Evolutionary conservation across 2,113 vertebrate species (phyloP), one percentile per base, ranked within the genome.

Genomic region (Hippocampus abdominalis): DNA sequence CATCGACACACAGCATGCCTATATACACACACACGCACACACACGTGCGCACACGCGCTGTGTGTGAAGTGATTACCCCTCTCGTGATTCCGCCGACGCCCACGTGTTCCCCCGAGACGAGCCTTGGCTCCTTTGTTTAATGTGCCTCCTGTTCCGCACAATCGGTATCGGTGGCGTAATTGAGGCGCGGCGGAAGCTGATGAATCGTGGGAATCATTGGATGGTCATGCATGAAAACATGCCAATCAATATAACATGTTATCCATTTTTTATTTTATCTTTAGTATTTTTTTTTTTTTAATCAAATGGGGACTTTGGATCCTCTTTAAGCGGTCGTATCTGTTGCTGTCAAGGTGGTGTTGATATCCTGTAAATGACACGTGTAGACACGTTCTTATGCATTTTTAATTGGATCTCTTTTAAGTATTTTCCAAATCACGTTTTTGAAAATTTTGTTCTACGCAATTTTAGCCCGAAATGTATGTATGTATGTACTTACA

Each of bases 41-140:
- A 64, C 67, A 36, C 68, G 42, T 59, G 68, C 76, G 44, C 79
- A 83, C 73, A 82, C 78, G 81, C 2, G 15, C 46, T 76, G 81
- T 84, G 83, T 88, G 85, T 90, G 88, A 91, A 90, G 90, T 91
- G 89, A 91, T 91, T 91, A 91, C 85, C 90, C 88, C 86, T 88
- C 84, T 85, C 89, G 89, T 87, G 89, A 89, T 88, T 88, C 85
- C 85, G 73, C 84, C 81, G 87, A 90, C 89, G 84, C 91, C 89
- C 89, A 88, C 89, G 79, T 85, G 81, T 84, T 79, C 84, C 91
- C 89, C 69, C 44, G 89, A 88, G 89, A 89, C 74, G 72, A 68
- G 81, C 84, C 88, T 83, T 80, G 88, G 79, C 88, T 76, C 82
- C 85, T 85, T 87, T 89, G 87, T 88, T 90, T 90, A 88, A 90